Conservation (phyloP, 2,888 invertebrate species). For the Octodonta nipae region DNA sequence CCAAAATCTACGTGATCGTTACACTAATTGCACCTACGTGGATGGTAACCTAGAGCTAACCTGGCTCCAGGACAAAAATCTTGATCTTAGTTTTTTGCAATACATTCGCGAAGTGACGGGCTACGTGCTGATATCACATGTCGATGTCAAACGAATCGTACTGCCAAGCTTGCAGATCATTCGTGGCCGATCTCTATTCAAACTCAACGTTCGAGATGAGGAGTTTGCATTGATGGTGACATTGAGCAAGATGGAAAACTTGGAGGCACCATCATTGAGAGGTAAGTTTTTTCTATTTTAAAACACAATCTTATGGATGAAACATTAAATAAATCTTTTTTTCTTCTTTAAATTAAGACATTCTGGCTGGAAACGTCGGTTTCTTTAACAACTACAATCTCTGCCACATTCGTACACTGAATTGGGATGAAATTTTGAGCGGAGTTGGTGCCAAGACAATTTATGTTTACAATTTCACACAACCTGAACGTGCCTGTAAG, state of each 20-base stretch:
- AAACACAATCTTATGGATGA: too few relatives aligned
- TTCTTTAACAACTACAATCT: constrained; percentile 88
- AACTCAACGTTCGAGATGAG: constrained; percentile 66
- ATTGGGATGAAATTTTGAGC: constrained; percentile 89
- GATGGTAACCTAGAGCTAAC: constrained; percentile 96
- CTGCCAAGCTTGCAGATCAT: constrained; percentile 85
- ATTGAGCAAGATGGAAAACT: constrained; percentile 70
- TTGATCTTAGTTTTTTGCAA: constrained; percentile 82
- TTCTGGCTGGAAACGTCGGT: constrained; percentile 80
- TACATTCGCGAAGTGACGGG: constrained; percentile 91
- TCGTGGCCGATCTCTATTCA: constrained; percentile 80
- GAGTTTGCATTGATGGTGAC: constrained; percentile 78
- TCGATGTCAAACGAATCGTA: constrained; percentile 71
- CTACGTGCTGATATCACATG: constrained; percentile 88
- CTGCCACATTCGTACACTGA: constrained; percentile 82
- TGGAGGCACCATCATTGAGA: constrained; percentile 77
- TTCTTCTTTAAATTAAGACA: too few relatives aligned
- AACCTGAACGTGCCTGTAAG: too few relatives aligned
- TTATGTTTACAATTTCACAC: constrained; percentile 72
- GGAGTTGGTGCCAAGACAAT: constrained; percentile 57
- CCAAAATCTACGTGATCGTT: constrained; percentile 81
- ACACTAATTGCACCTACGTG: constrained; percentile 95
- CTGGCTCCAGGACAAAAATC: constrained; percentile 74
- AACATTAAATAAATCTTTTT: too few relatives aligned
- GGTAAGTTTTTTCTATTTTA: too few relatives aligned